Percentiles rank a stretch among this genome's conserved stretches.
Evolutionary conservation across 2,888 invertebrate genomes (phyloP).

Genomic region (Cecidostiba fungosa): DNA sequence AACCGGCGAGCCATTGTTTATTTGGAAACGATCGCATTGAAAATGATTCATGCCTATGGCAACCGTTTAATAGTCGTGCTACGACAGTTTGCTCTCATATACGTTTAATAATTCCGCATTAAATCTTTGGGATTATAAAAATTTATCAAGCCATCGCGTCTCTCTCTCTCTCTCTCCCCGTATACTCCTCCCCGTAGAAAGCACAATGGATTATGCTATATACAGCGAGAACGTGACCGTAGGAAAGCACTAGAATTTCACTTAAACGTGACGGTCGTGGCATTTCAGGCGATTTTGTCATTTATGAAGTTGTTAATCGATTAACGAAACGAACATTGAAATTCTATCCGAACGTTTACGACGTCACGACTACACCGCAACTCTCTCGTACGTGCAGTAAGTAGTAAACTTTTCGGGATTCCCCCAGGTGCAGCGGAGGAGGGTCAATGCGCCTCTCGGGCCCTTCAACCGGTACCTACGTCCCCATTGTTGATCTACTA

Average conservation of each 20-base stretch:
- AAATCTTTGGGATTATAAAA: conserved; percentile 34
- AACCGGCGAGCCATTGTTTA: not conserved
- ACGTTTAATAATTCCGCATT: conserved; percentile 37
- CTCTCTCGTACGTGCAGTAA: not conserved
- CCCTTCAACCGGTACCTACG: not conserved
- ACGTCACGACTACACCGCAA: conserved; percentile 39
- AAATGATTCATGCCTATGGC: not conserved
- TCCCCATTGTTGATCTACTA: conserved; percentile 7
- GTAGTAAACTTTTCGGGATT: conserved; percentile 48
- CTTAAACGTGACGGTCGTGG: conserved; percentile 62
- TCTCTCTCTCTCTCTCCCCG: not conserved
- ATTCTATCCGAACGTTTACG: conserved; percentile 41
- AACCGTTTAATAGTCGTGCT: not conserved
- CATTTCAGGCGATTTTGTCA: conserved; percentile 60
- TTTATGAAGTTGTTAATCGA: conserved; percentile 67
- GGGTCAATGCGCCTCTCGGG: conserved; percentile 23
- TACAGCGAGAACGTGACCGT: conserved; percentile 50
- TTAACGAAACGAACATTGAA: conserved; percentile 60
- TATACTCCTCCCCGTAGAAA: conserved; percentile 20
- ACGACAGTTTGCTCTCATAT: not conserved
- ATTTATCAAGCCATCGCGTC: conserved; percentile 16
- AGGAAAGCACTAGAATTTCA: conserved; percentile 37
- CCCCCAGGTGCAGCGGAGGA: conserved; percentile 12
- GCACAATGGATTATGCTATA: conserved; percentile 37
- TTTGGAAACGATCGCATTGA: not conserved